Evolutionary conservation across 1,140 invertebrate genomes (phyloP), one percentile per base, ranked within the genome.

Genomic region (Rhagoletis pomonella): DNA sequence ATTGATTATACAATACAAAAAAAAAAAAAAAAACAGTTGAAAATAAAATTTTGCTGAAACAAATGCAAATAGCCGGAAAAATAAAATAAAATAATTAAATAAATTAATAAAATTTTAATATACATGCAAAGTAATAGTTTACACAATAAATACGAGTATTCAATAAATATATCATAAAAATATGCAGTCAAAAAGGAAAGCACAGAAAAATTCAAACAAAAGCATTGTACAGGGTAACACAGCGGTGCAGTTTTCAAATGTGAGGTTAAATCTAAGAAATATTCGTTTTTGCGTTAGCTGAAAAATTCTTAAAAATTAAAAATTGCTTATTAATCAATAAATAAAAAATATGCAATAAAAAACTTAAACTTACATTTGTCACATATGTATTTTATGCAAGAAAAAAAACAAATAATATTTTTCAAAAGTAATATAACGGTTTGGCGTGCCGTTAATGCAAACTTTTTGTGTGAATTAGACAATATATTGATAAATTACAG

Each of bases 391-490:
- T 85, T 67, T 84, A 84, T 87, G 62, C 81, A 87, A 59, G 6
- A 29, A 29, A 29, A 73, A 42, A 59, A 14, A n/a, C n/a, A n/a
- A 73, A 42, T 73, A 47, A 6, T 44, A n/a, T 47, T 73, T 69
- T 47, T 47, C 6, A 65, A 50, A 67, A 85, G 50, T 87, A 67
- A 85, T 65, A 47, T 73, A 73, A 73, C 67, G 67, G 67, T 81
- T 58, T 81, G 55, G 19, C 47, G 47, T 55, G 17, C 73, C 73
- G 47, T 81, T 81, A n/a, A 55, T 47, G 73, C 44, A 81, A 55
- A 81, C 89, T 90, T 90, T 90, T 91, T 90, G 91, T 91, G 91
- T 92, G 91, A 92, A 92, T 91, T 91, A 92, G 91, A 92, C 91
- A 92, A 92, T 92, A 92, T 91, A 91, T 89, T 90, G 64, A 47